Evolutionary conservation across 2,113 vertebrate genomes (phyloP).

Genomic region (Urocitellus parryii): DNA sequence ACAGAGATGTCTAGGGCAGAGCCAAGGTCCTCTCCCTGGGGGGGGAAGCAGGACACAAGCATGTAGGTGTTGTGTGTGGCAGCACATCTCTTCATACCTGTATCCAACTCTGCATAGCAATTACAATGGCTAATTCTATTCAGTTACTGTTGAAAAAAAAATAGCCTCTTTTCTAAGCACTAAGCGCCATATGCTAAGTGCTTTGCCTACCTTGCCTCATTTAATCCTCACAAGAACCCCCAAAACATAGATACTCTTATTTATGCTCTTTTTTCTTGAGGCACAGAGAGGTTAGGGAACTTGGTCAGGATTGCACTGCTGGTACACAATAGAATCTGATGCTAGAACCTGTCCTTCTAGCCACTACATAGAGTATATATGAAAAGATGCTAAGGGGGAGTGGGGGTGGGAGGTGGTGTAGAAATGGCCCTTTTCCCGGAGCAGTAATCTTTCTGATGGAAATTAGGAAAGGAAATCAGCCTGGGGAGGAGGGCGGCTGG

Average conservation of each 20-base stretch:
- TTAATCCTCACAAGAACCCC: conserved; percentile 3
- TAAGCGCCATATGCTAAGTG: not conserved
- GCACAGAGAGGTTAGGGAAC: conserved; percentile 36
- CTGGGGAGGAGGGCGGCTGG: not conserved
- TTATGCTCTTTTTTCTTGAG: not conserved
- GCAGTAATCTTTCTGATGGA: not conserved
- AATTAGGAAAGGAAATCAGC: not conserved
- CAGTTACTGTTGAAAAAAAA: not conserved
- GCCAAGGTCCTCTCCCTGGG: not conserved
- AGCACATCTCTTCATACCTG: not conserved
- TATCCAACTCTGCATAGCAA: not conserved
- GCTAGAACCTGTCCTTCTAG: not conserved
- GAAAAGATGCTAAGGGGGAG: not conserved
- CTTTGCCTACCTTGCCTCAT: not conserved
- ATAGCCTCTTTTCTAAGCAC: not conserved
- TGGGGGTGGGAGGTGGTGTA: too few relatives aligned
- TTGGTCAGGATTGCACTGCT: conserved; percentile 3
- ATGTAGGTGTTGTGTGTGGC: too few relatives aligned
- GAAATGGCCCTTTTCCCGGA: not conserved
- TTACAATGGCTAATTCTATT: not conserved
- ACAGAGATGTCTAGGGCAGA: not conserved
- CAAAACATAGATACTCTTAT: not conserved
- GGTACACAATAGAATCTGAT: not conserved
- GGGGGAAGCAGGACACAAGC: not conserved
- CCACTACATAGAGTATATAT: not conserved